Evolutionary conservation across 2,888 invertebrate genomes (phyloP).

Genomic region (Laothoe populi): DNA sequence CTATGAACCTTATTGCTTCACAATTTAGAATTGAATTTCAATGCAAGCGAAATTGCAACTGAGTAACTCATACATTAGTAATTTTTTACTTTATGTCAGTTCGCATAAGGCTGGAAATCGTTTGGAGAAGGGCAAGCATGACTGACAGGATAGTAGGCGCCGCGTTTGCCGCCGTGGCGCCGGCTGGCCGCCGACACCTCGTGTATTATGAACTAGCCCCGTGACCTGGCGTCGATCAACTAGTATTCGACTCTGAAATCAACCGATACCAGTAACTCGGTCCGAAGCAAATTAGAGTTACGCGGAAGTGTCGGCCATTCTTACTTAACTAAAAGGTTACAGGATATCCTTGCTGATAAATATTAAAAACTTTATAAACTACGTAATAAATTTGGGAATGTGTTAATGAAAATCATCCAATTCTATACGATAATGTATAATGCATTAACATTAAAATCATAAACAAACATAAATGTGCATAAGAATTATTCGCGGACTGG

Average conservation of each 20-base stretch:
- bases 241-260: conserved; percentile 76
- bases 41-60: conserved; percentile 52
- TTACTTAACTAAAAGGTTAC: conserved; percentile 31
- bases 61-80: conserved; percentile 38
- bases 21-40: conserved; percentile 48
- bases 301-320: conserved; percentile 54
- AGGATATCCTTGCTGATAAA: conserved; percentile 18
- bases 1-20: conserved; percentile 38
- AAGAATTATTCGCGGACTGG: conserved; percentile 56
- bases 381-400: neutral
- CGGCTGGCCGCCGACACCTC: conserved; percentile 82
- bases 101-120: conserved; percentile 43
- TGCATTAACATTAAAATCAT: conserved; percentile 33
- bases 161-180: conserved; percentile 79
- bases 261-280: conserved; percentile 64
- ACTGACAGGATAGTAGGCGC: conserved; percentile 81
- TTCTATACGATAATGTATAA: neutral
- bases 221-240: conserved; percentile 82
- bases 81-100: conserved; percentile 38
- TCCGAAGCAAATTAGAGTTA: conserved; percentile 64
- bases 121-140: conserved; percentile 45
- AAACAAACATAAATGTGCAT: conserved; percentile 50
- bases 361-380: conserved; percentile 23
- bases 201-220: conserved; percentile 83
- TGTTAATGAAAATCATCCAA: neutral